Base-by-base conservation (phyloP, 2,797 vertebrate species). In the Sebastiscus tertius region DNA sequence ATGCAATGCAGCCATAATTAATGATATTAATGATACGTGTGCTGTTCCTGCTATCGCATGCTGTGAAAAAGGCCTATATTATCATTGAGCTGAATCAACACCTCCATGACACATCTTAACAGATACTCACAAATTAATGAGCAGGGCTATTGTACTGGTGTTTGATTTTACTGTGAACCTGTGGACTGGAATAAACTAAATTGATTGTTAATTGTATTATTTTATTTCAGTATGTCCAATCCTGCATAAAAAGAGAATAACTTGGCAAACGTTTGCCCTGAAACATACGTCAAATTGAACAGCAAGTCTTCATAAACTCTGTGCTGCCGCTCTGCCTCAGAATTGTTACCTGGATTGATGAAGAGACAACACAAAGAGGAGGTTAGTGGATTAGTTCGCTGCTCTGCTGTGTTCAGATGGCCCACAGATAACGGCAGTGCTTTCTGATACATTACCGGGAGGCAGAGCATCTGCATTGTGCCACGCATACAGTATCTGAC, bases 1-100 rank as follows among this genome's bases (percentile, higher is more conserved):
- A 82, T 86, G 68, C 65, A 74, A 11, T 31, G 46, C 70, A 75
- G 75, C 76, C 63, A 29, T 61, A 76, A 87, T 84, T 75, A 79
- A 82, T 63, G 20, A 59, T 72, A 59, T 80, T 69, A 77, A 83
- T 82, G 69, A 62, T 16, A 70, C 6, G 6, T 61, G 49, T 65
- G 33, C 62, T 79, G 20, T 36, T 78, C 31, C 27, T 72, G 29
- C 59, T 65, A 10, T 63, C 49, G 61, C 27, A 8, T 27, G 2
- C 5, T 24, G 14, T 52, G 36, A 36, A 63, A 64, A 52, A 31
- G 3, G 33, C 36, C 59, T 14, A 2, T n/a, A 8, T 54, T 75
- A 42, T 81, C 58, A 27, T 2, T 27, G 22, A 72, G 55, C 74
- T 80, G 26, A 82, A 82, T 82, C 60, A 68, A 69, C 54, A 75